These are phyloP conservation scores for Gobio gobio DNA, from an alignment of 2,113 vertebrate species.

Conservation along the genomic window DNA sequence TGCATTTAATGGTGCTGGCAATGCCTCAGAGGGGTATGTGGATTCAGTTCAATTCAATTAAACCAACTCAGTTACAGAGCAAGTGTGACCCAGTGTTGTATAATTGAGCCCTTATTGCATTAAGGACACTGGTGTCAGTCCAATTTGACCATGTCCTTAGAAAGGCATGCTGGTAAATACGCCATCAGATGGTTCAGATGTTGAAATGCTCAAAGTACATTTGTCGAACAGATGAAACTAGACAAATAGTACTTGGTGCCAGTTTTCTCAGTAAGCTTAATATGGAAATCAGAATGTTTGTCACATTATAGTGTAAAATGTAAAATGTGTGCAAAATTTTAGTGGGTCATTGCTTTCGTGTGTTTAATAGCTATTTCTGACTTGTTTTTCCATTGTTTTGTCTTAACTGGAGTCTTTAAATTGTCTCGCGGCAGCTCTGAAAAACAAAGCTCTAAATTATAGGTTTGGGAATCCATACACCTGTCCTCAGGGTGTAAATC, in stretches of 20 bases:
- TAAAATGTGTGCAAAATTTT: not conserved
- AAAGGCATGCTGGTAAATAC: constrained; percentile 21
- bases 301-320: not conserved
- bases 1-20: constrained; percentile 27
- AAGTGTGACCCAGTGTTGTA: constrained; percentile 41
- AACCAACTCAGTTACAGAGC: constrained; percentile 28
- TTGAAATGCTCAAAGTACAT: constrained; percentile 19
- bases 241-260: constrained; percentile 10
- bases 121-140: constrained; percentile 38
- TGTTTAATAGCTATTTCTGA: not conserved
- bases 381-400: constrained; percentile 1
- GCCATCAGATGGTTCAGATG: not conserved
- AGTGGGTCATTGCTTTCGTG: not conserved
- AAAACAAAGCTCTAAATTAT: not conserved
- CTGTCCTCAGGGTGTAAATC: not conserved
- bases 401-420: not conserved
- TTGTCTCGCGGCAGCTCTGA: not conserved
- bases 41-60: constrained; percentile 49
- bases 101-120: constrained; percentile 39
- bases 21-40: constrained; percentile 43
- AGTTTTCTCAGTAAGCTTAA: not conserved
- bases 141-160: not conserved
- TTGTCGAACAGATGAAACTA: not conserved
- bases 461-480: not conserved
- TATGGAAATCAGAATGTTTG: not conserved